Percentiles rank a stretch among this genome's conserved stretches.
Conservation (phyloP, 1,140 invertebrate species). For the Drosophila bocqueti region DNA sequence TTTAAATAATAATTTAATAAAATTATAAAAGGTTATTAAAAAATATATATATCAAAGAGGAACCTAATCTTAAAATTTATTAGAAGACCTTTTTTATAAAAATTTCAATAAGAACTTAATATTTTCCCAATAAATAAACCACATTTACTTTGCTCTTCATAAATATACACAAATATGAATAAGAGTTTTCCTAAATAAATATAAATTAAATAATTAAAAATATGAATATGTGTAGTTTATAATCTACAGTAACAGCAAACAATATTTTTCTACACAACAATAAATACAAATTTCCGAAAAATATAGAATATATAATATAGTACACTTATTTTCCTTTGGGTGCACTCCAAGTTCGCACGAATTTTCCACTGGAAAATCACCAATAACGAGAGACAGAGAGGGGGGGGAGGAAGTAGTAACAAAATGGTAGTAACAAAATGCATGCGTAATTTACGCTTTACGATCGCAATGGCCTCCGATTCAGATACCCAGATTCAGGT, state of each 20-base stretch:
- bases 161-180: no score
- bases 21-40: no score
- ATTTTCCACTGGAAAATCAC: conserved; percentile 36
- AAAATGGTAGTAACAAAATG: conserved; percentile 26
- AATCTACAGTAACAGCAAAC: no score
- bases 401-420: not conserved
- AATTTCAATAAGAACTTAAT: not conserved
- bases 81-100: not conserved
- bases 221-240: no score
- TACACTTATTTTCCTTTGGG: not conserved
- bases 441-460: conserved; percentile 70
- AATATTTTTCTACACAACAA: no score
- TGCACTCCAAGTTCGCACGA: conserved; percentile 55
- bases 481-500: conserved; percentile 16
- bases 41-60: no score
- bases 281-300: no score
- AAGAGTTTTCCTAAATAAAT: not conserved
- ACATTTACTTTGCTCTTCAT: no score
- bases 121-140: not conserved
- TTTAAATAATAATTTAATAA: no score
- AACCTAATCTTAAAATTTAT: no score
- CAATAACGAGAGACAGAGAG: not conserved
- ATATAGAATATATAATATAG: not conserved
- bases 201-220: not conserved
- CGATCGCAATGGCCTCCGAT: conserved; percentile 51